These are phyloP conservation scores for Scaptomyza parva DNA, from an alignment of 2,888 invertebrate genomes.

Conservation along the genomic window DNA sequence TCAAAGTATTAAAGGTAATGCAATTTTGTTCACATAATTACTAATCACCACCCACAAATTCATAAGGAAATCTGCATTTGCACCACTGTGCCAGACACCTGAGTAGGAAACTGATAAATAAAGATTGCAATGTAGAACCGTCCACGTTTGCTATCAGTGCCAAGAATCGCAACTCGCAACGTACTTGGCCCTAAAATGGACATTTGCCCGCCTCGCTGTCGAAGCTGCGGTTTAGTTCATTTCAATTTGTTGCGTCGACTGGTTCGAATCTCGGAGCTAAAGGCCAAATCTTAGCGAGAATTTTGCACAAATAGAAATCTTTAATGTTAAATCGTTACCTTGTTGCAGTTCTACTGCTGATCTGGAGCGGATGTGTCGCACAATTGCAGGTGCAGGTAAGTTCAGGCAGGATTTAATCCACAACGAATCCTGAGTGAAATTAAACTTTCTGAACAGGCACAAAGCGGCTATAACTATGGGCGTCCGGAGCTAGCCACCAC, in stretches of 20 bases:
- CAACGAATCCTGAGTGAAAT: not conserved
- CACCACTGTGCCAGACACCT: slow-evolving; percentile 58
- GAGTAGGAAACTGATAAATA: slow-evolving; percentile 79
- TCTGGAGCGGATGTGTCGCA: slow-evolving; percentile 58
- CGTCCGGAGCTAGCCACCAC: slow-evolving; percentile 87
- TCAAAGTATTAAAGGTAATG: not conserved
- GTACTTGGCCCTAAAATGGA: slow-evolving; percentile 81
- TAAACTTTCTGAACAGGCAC: slow-evolving; percentile 85
- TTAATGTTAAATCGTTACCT: slow-evolving; percentile 53
- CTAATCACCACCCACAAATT: too few species aligned
- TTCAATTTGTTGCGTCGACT: slow-evolving; percentile 61
- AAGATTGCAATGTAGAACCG: slow-evolving; percentile 69
- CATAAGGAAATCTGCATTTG: not conserved
- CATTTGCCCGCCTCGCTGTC: slow-evolving; percentile 29
- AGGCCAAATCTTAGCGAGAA: slow-evolving; percentile 31
- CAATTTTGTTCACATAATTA: not conserved
- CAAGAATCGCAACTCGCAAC: slow-evolving; percentile 66
- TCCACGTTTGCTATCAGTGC: slow-evolving; percentile 62
- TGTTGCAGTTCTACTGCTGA: slow-evolving; percentile 66
- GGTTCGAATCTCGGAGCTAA: slow-evolving; percentile 44
- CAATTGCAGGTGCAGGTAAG: slow-evolving; percentile 66
- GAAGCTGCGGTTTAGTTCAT: slow-evolving; percentile 64
- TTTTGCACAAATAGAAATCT: slow-evolving; percentile 39
- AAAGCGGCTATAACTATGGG: slow-evolving; percentile 91
- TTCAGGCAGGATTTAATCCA: not conserved